phyloP scores from a whole-genome alignment of 2,797 vertebrate species.

The Takifugu rubripes region DNA sequence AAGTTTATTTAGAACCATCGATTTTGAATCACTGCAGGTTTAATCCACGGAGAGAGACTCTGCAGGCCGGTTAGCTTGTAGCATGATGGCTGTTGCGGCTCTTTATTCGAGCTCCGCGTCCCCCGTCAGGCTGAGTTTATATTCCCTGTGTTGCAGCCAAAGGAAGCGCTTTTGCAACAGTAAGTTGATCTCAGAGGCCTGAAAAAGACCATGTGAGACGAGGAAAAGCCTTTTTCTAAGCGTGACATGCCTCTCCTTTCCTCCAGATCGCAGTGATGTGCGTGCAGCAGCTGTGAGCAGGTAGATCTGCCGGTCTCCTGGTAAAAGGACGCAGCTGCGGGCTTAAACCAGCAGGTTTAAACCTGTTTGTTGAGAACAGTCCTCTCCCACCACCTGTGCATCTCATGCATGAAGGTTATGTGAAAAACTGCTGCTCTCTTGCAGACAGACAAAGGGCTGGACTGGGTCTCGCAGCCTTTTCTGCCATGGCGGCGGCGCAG shows the following conservation, averaged over 20 bases:
- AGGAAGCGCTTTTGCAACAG: conserved; percentile 27
- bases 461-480: conserved; percentile 42
- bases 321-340: too few relatives aligned
- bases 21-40: too few relatives aligned
- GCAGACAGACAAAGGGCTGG: conserved; percentile 22
- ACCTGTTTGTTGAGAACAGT: too few relatives aligned
- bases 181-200: neutral
- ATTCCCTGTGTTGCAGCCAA: conserved; percentile 16
- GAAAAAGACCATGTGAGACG: neutral
- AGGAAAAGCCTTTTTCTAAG: too few relatives aligned
- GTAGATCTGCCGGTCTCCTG: neutral
- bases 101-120: conserved; percentile 15
- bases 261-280: conserved; percentile 8
- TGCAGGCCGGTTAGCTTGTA: neutral
- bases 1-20: neutral
- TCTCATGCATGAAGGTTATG: neutral
- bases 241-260: too few relatives aligned
- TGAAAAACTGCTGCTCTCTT: neutral
- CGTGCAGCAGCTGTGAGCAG: conserved; percentile 20
- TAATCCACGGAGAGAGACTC: neutral
- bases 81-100: conserved; percentile 28
- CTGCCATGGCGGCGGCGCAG: conserved; percentile 49
- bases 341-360: too few relatives aligned
- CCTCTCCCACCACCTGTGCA: too few relatives aligned
- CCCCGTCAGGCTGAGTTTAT: conserved; percentile 32